Percentiles rank a stretch among this genome's conserved stretches.
These are phyloP conservation scores for Lasiurus cinereus DNA, from an alignment of 2,113 vertebrate species.

Conservation along the genomic window DNA sequence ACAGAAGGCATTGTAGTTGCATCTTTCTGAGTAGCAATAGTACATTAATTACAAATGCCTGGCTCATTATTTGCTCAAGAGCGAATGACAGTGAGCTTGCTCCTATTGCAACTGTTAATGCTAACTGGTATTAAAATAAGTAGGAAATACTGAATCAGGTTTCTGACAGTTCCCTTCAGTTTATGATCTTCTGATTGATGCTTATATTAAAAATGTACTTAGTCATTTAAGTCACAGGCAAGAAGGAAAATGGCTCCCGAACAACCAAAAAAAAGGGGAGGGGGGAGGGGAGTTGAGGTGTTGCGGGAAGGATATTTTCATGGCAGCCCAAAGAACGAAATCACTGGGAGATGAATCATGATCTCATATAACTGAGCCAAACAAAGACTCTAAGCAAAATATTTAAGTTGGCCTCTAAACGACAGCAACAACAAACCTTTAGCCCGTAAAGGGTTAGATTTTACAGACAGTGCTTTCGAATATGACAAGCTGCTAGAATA, in stretches of 20 bases:
- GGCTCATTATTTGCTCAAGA: conserved; percentile 81
- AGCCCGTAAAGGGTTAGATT: conserved; percentile 52
- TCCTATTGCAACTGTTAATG: conserved; percentile 71
- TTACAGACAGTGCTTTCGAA: conserved; percentile 64
- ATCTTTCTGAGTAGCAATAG: conserved; percentile 77
- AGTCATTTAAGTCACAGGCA: conserved; percentile 85
- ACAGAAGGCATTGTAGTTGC: conserved; percentile 71
- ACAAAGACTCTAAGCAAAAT: conserved; percentile 72
- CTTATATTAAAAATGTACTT: conserved; percentile 78
- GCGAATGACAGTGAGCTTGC: conserved; percentile 77
- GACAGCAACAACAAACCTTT: conserved; percentile 46
- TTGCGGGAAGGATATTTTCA: conserved; percentile 83
- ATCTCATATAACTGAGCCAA: conserved; percentile 75
- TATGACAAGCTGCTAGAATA: conserved; percentile 65
- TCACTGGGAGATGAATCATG: conserved; percentile 30
- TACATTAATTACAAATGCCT: conserved; percentile 80
- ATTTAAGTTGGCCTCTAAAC: conserved; percentile 72
- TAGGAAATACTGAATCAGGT: conserved; percentile 60
- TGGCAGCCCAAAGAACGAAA: conserved; percentile 75
- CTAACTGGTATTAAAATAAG: conserved; percentile 76
- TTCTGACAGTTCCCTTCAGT: conserved; percentile 75
- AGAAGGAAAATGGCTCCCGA: conserved; percentile 90
- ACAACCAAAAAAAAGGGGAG: conserved; percentile 80
- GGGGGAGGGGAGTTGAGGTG: not conserved
- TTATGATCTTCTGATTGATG: conserved; percentile 68